Conservation (phyloP, 2,888 invertebrate species). For the Lepidonotus clava region DNA sequence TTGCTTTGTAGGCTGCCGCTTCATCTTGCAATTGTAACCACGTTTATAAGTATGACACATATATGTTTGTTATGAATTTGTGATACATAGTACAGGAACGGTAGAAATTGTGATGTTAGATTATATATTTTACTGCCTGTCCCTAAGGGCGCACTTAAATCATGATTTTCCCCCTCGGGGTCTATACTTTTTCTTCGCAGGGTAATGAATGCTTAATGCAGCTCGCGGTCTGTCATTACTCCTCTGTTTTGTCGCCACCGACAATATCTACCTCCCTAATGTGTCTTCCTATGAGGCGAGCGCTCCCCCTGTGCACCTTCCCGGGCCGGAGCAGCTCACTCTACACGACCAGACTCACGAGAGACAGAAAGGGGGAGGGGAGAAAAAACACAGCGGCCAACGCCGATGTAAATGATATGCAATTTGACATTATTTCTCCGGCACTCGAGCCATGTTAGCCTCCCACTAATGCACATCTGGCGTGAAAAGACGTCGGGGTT, state of each 20-base stretch:
- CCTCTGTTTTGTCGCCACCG: background rate
- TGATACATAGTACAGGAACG: too few relatives aligned
- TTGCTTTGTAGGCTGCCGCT: too few relatives aligned
- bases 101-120: too few relatives aligned
- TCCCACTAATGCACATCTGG: slow-evolving; percentile 2
- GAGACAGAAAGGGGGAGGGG: background rate
- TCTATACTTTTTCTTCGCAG: background rate
- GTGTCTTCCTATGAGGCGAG: background rate
- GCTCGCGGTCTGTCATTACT: background rate
- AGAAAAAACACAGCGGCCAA: background rate
- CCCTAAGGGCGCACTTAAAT: too few relatives aligned
- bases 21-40: too few relatives aligned
- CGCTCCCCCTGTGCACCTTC: background rate
- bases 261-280: background rate
- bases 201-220: background rate
- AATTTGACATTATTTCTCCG: slow-evolving; percentile 27
- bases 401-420: slow-evolving; percentile 14
- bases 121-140: too few relatives aligned
- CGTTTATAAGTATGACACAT: too few relatives aligned
- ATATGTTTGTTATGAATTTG: too few relatives aligned
- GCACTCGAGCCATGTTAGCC: slow-evolving; percentile 2
- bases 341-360: background rate
- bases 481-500: slow-evolving; percentile 23
- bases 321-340: background rate
- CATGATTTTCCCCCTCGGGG: too few relatives aligned